Conservation (phyloP, 1,140 invertebrate genomes). For the Drosophila serrata region DNA sequence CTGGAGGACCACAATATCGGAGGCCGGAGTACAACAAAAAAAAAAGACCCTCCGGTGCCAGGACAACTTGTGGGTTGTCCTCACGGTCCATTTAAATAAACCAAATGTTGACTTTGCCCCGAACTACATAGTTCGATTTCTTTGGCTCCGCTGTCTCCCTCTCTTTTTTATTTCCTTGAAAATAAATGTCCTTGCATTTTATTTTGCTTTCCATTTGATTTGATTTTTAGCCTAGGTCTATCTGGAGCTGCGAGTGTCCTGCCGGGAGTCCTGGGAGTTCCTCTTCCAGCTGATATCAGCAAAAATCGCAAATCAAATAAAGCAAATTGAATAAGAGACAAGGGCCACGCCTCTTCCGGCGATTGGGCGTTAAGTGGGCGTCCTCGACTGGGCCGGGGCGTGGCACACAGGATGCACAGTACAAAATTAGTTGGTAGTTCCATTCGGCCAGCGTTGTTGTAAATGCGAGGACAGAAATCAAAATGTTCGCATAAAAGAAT, state of each 20-base stretch:
- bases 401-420: slow-evolving; percentile 39
- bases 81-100: slow-evolving; percentile 75
- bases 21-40: slow-evolving; percentile 17
- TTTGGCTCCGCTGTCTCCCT: slow-evolving; percentile 1
- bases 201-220: slow-evolving; percentile 68
- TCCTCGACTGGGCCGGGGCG: slow-evolving; percentile 36
- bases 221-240: slow-evolving; percentile 67
- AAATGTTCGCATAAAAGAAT: slow-evolving; percentile 83
- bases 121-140: slow-evolving; percentile 43
- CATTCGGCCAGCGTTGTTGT: slow-evolving; percentile 33
- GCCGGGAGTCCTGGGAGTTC: slow-evolving; percentile 19
- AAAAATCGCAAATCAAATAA: slow-evolving; percentile 83
- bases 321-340: slow-evolving; percentile 81
- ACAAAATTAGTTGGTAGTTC: slow-evolving; percentile 75
- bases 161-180: slow-evolving; percentile 37
- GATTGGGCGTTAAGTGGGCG: slow-evolving; percentile 14
- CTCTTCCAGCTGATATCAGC: slow-evolving; percentile 68
- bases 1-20: slow-evolving; percentile 41
- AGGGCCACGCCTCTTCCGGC: slow-evolving; percentile 56
- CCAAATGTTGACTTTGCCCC: slow-evolving; percentile 62
- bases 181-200: slow-evolving; percentile 69
- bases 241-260: slow-evolving; percentile 17
- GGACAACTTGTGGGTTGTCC: slow-evolving; percentile 57
- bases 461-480: slow-evolving; percentile 72
- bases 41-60: background rate